Base-by-base conservation (phyloP, 2,113 vertebrate genomes). In the Ariopsis seemanni region DNA sequence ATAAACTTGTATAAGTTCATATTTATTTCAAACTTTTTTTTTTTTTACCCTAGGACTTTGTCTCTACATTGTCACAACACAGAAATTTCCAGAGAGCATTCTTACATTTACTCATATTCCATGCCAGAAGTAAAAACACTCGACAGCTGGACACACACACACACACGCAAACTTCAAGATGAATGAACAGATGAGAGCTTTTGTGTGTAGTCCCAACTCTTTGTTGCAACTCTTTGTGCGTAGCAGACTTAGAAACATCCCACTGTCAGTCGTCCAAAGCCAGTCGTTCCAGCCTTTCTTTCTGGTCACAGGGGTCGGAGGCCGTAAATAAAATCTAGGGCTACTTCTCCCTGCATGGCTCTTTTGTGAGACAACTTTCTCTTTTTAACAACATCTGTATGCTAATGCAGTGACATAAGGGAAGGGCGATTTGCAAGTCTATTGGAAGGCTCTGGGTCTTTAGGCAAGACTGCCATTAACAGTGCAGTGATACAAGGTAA, bases 301-400 rank as follows among this genome's bases (percentile, higher is more conserved):
- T 20, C 75, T 57, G 84, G 67, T 87, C 81, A 57, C 30, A 27
- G 87, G 90, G 42, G 88, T 69, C 27, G 57, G 15, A 84, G 77
- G 77, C 77, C 72, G 71, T 83, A 91, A 92, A 82, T 90, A 89
- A 93, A 94, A 93, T 92, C 91, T 92, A 92, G 92, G 93, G 92
- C 91, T 92, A 91, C 91, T 87, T 91, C 86, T 92, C 90, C 83
- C 86, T 92, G 89, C 85, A 90, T 89, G 83, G 86, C 85, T 90
- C 92, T 58, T 93, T 95, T 95, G 93, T 95, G 86, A 86, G 63
- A 60, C 74, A 55, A 92, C 90, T 94, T 91, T 93, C 92, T 90
- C 91, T 94, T 94, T 95, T 93, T 94, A 90, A 27, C 82, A 93
- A 95, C 95, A 95, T 96, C 95, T 96, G 95, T 96, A 95, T 96